A percentile compares a stretch with the other conserved stretches of the same genome.
These are phyloP conservation scores for Poeciliopsis paucimaculata DNA, from an alignment of 2,797 vertebrate species.

Conservation along the genomic window DNA sequence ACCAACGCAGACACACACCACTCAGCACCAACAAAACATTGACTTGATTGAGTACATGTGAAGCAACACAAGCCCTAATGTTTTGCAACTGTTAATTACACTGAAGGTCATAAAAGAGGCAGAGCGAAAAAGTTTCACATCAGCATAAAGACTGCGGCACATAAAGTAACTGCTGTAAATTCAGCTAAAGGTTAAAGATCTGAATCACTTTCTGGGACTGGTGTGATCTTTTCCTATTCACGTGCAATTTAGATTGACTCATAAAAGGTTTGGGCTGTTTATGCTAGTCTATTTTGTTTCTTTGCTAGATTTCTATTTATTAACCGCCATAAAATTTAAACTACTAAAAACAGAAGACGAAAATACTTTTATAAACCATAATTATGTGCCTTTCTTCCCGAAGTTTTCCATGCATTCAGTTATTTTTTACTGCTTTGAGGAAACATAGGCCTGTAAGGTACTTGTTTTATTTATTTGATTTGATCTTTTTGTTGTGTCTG, in stretches of 20 bases:
- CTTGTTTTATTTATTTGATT: background rate
- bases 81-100: slow-evolving; percentile 72
- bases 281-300: background rate
- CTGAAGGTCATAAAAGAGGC: slow-evolving; percentile 66
- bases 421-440: background rate
- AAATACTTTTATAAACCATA: background rate
- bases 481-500: background rate
- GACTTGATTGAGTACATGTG: slow-evolving; percentile 75
- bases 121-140: slow-evolving; percentile 40
- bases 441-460: background rate
- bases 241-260: background rate
- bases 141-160: slow-evolving; percentile 26
- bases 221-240: background rate
- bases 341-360: background rate
- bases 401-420: background rate
- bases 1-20: slow-evolving; percentile 68
- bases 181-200: slow-evolving; percentile 13
- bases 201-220: background rate
- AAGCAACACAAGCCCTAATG: slow-evolving; percentile 65
- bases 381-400: background rate
- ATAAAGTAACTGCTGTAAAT: slow-evolving; percentile 24
- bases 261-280: background rate
- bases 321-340: background rate
- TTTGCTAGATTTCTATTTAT: background rate
- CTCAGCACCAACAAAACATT: slow-evolving; percentile 67